phyloP scores from a whole-genome alignment of 2,113 vertebrate species.

The Podarcis muralis region DNA sequence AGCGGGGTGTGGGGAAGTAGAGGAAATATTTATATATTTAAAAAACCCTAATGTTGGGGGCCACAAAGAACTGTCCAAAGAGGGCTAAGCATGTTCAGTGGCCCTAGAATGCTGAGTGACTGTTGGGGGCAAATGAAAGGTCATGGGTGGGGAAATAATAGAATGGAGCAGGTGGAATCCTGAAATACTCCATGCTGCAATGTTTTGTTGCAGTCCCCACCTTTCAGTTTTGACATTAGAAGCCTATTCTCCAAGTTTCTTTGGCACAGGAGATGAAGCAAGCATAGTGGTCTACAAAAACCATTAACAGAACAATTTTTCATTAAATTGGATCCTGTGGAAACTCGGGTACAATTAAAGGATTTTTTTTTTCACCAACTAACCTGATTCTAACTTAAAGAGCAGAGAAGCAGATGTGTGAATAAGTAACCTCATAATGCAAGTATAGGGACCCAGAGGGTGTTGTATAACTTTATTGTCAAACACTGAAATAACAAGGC shows the following conservation, averaged over 20 bases:
- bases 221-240: conserved; percentile 40
- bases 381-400: conserved; percentile 52
- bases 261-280: conserved; percentile 45
- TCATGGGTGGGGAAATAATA: background rate
- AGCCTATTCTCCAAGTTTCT: conserved; percentile 28
- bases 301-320: conserved; percentile 59
- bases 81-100: background rate
- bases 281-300: conserved; percentile 30
- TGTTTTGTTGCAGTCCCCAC: background rate
- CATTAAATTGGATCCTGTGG: conserved; percentile 62
- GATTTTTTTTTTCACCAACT: conserved; percentile 69
- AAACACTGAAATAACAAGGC: conserved; percentile 68
- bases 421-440: conserved; percentile 59
- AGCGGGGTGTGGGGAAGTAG: background rate
- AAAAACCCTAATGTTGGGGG: background rate
- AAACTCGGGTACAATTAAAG: conserved; percentile 57
- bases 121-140: background rate
- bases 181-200: background rate
- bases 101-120: background rate
- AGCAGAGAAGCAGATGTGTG: conserved; percentile 52
- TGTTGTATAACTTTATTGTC: conserved; percentile 72
- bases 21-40: background rate
- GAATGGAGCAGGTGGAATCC: background rate
- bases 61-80: background rate
- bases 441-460: conserved; percentile 67